A percentile compares a stretch with the other conserved stretches of the same genome.
Evolutionary conservation across 2,888 invertebrate species (phyloP).

Genomic region (Archips xylosteana): DNA sequence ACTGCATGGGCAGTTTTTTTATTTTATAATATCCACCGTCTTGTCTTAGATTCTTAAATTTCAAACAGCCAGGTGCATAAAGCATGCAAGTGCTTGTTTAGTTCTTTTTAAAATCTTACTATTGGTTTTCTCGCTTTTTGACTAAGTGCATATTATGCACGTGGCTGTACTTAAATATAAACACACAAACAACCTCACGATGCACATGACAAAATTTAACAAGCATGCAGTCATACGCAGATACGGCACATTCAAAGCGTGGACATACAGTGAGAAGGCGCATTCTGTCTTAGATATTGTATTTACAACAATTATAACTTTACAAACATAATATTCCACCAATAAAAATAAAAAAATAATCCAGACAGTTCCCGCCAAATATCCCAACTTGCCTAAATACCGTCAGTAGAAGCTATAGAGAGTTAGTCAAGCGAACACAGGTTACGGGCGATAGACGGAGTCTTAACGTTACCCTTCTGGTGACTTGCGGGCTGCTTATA

Average conservation of each 20-base stretch:
- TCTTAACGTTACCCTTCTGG: slow-evolving; percentile 81
- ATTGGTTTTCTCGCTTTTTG: not conserved
- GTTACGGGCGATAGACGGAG: slow-evolving; percentile 66
- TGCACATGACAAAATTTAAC: slow-evolving; percentile 28
- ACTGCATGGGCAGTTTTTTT: not conserved
- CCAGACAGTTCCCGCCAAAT: slow-evolving; percentile 72
- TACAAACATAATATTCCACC: slow-evolving; percentile 45
- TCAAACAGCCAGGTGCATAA: not conserved
- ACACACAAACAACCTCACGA: slow-evolving; percentile 36
- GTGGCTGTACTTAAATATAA: slow-evolving; percentile 18
- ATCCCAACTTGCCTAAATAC: slow-evolving; percentile 75
- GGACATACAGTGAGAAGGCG: slow-evolving; percentile 54
- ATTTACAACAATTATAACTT: slow-evolving; percentile 49
- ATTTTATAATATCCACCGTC: not conserved
- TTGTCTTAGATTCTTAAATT: not conserved
- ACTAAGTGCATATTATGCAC: slow-evolving; percentile 27
- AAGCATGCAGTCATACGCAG: slow-evolving; percentile 48
- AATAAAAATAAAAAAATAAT: slow-evolving; percentile 39
- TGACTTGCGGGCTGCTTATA: slow-evolving; percentile 79
- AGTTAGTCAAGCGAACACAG: slow-evolving; percentile 72
- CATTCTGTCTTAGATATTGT: slow-evolving; percentile 64
- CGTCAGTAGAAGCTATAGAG: slow-evolving; percentile 68
- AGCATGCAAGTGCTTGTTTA: slow-evolving; percentile 40
- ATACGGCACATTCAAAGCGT: slow-evolving; percentile 45
- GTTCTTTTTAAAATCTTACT: slow-evolving; percentile 21